These are phyloP conservation scores for Hoplias malabaricus DNA, from an alignment of 2,113 vertebrate genomes.

Conservation along the genomic window DNA sequence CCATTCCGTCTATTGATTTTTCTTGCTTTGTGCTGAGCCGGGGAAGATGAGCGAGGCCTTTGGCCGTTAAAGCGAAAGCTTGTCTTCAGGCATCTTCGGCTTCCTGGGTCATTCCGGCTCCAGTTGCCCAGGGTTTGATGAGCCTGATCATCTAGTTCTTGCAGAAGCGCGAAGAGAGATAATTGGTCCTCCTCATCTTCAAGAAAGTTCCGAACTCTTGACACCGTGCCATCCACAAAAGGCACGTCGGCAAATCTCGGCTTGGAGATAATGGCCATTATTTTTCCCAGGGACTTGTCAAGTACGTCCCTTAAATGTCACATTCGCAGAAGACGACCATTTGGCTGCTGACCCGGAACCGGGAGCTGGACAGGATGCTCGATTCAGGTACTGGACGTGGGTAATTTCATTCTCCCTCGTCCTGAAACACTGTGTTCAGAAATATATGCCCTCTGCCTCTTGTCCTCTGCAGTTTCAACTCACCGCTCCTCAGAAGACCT, in stretches of 20 bases:
- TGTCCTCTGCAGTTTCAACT: constrained; percentile 29
- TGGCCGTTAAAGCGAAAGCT: neutral
- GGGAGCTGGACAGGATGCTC: neutral
- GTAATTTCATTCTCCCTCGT: constrained; percentile 2
- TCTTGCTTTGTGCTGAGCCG: neutral
- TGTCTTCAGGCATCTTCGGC: neutral
- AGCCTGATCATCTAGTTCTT: neutral
- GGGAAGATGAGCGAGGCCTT: neutral
- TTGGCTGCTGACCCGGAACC: neutral
- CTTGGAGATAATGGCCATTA: neutral
- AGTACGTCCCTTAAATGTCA: constrained; percentile 35
- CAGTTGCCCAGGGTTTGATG: neutral
- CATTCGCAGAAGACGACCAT: neutral
- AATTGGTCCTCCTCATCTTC: neutral
- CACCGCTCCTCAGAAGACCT: constrained; percentile 33
- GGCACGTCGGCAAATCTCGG: neutral
- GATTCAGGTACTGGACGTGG: constrained; percentile 8
- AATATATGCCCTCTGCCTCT: constrained; percentile 16
- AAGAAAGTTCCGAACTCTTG: neutral
- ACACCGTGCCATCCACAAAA: too few relatives aligned
- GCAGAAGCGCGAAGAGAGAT: neutral
- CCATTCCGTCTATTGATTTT: neutral
- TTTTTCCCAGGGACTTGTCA: neutral
- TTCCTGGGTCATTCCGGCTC: neutral
- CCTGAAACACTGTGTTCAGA: constrained; percentile 2